Conservation (phyloP, 2,888 invertebrate species). For the Stenoptilia bipunctidactyla region DNA sequence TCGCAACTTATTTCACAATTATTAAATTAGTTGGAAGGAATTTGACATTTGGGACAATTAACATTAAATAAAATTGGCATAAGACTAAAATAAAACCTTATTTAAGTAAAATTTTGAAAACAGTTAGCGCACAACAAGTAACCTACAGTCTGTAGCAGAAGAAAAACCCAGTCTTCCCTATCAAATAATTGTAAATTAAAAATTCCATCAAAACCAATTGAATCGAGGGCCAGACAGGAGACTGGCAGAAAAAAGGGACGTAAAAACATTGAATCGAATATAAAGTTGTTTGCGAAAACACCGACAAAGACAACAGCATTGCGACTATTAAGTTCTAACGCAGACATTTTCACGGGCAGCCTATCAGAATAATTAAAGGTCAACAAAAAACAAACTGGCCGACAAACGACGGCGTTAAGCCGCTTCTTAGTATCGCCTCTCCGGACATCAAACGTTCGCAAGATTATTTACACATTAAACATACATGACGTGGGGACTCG, state of each 20-base stretch:
- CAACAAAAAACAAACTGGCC: constrained; percentile 7
- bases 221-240: constrained; percentile 1
- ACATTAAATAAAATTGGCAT: too few species aligned
- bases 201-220: too few species aligned
- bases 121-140: too few species aligned
- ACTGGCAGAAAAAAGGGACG: constrained; percentile 8
- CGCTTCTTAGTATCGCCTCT: constrained; percentile 24
- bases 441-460: constrained; percentile 42
- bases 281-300: constrained; percentile 31
- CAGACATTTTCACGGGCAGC: constrained; percentile 43
- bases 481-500: constrained; percentile 33
- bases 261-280: constrained; percentile 25
- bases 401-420: constrained; percentile 35
- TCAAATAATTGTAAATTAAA: too few species aligned
- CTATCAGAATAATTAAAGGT: constrained; percentile 40
- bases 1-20: too few species aligned
- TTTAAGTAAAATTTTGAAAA: too few species aligned
- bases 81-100: too few species aligned
- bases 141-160: too few species aligned
- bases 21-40: too few species aligned
- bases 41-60: too few species aligned
- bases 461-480: constrained; percentile 55
- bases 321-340: constrained; percentile 45
- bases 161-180: too few species aligned
- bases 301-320: constrained; percentile 32